A percentile compares a stretch with the other conserved stretches of the same genome.
phyloP scores from a whole-genome alignment of 2,797 vertebrate species.

The Labeo calbasu region DNA sequence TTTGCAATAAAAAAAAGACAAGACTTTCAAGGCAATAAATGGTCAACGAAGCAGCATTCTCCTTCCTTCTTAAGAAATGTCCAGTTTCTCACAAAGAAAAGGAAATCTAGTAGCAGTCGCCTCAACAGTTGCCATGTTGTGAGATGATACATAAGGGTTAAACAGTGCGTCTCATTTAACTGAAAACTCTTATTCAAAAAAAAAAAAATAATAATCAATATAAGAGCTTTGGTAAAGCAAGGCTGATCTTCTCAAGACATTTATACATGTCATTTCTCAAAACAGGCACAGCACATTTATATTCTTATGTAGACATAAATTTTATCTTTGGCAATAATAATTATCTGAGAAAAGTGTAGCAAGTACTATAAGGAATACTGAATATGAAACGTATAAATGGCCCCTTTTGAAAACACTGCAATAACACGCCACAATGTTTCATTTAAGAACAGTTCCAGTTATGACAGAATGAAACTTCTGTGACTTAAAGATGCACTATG shows the following conservation, averaged over 20 bases:
- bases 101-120: slow-evolving; percentile 38
- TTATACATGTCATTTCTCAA: slow-evolving; percentile 33
- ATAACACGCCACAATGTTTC: slow-evolving; percentile 22
- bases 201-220: background rate
- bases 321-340: slow-evolving; percentile 57
- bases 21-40: slow-evolving; percentile 51
- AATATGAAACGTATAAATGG: slow-evolving; percentile 7
- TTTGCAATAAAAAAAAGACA: background rate
- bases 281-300: slow-evolving; percentile 40
- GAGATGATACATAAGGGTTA: slow-evolving; percentile 27
- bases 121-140: slow-evolving; percentile 28
- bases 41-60: slow-evolving; percentile 60
- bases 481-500: slow-evolving; percentile 60
- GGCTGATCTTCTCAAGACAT: background rate
- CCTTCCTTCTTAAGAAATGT: slow-evolving; percentile 41
- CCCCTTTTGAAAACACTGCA: slow-evolving; percentile 7
- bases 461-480: slow-evolving; percentile 49
- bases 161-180: slow-evolving; percentile 39
- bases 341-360: slow-evolving; percentile 8
- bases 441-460: slow-evolving; percentile 66
- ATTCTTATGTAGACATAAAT: slow-evolving; percentile 13
- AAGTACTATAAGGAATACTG: slow-evolving; percentile 37
- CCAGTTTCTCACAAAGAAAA: slow-evolving; percentile 35
- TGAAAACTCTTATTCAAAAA: slow-evolving; percentile 22
- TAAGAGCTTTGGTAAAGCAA: slow-evolving; percentile 23